A percentile compares a stretch with the other conserved stretches of the same genome.
phyloP scores from a whole-genome alignment of 1,140 invertebrate genomes.

The Nasonia vitripennis region DNA sequence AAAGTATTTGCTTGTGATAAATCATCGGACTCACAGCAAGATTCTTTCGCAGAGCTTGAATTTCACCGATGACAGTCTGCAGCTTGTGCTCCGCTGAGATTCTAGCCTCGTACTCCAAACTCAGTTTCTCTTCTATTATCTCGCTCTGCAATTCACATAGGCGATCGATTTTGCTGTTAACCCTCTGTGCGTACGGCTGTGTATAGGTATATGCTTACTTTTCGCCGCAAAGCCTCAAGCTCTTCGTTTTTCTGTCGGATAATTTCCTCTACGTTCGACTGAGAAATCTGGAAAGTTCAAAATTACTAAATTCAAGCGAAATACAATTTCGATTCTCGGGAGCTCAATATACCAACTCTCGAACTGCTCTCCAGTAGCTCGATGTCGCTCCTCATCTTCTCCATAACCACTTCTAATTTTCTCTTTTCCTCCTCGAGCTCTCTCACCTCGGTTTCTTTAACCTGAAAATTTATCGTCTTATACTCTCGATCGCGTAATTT shows the following conservation, averaged over 20 bases:
- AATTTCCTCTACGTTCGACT: neutral
- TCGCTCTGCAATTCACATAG: conserved; percentile 18
- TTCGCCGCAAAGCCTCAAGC: neutral
- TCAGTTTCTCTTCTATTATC: neutral
- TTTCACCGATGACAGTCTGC: neutral
- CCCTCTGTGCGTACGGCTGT: neutral
- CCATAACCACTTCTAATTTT: conserved; percentile 22
- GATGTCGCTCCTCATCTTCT: conserved; percentile 36
- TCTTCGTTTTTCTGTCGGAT: conserved; percentile 22
- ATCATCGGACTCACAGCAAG: neutral
- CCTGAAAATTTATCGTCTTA: conserved; percentile 33
- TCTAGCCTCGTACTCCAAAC: neutral
- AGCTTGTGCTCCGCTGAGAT: neutral
- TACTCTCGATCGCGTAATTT: neutral
- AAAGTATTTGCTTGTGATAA: neutral
- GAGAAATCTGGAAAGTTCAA: conserved; percentile 17
- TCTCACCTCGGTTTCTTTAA: conserved; percentile 53
- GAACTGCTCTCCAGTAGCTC: conserved; percentile 6
- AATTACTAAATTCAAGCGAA: neutral
- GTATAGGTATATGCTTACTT: neutral
- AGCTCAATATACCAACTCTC: neutral
- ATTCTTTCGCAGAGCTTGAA: neutral
- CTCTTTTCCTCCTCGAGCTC: conserved; percentile 49
- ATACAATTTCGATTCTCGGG: neutral
- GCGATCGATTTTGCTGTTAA: neutral